Base-by-base conservation (phyloP, 2,888 invertebrate species). In the Heliconius hortense region DNA sequence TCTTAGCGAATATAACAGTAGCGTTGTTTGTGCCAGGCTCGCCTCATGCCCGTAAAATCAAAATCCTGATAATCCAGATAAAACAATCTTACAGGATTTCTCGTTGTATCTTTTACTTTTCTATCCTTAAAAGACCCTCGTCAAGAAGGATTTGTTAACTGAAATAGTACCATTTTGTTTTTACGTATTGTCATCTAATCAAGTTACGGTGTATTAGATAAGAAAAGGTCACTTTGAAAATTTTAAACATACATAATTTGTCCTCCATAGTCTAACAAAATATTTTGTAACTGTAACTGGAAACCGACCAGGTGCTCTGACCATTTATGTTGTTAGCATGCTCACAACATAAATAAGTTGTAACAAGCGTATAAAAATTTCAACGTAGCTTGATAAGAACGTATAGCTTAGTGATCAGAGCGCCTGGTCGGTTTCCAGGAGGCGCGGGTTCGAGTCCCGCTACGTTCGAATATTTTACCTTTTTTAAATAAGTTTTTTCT, bases 71-170 rank as follows among this genome's bases (percentile, higher is more conserved):
- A 75, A 77, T 73, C 77, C 85, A 87, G 87, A 88, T 73, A 77
- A 74, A 75, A 75, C 64, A 77, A 90, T 90, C 88, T 89, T 84
- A 86, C 86, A 87, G 90, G 88, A 89, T 91, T 91, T 90, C 86
- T 85, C 84, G 85, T 88, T 89, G 87, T 88, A 88, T 89, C 88
- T 88, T 89, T 87, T 89, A 88, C 90, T 88, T 92, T 87, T 87
- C 87, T 88, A 87, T 87, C 82, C 84, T 84, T 84, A 87, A 89
- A 90, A 90, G 83, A 92, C 92, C 92, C 92, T 92, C 91, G 92
- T 93, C 92, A 93, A 87, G 89, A 85, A 82, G 91, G 92, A 92
- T 93, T 93, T 93, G 89, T 90, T 90, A 91, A 91, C 90, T 90
- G 89, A 87, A 90, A 90, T 90, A 90, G 87, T 88, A 90, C 90